These are phyloP conservation scores for Meteorus colon DNA, from an alignment of 2,888 invertebrate genomes.

Conservation along the genomic window DNA sequence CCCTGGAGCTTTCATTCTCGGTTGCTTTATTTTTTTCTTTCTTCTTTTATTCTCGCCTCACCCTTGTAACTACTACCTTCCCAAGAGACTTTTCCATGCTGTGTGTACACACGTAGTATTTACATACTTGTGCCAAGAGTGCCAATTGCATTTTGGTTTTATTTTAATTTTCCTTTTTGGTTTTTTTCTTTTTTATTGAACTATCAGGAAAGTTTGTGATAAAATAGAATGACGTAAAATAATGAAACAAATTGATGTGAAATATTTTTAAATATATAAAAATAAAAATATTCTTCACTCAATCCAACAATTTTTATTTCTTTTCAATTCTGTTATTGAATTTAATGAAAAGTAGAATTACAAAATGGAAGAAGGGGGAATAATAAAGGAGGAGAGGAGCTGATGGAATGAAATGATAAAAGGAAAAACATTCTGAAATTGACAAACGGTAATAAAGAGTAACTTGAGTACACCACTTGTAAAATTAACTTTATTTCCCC, in stretches of 20 bases:
- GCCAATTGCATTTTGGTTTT: constrained; percentile 16
- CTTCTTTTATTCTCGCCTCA: constrained; percentile 28
- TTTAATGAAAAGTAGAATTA: too few relatives aligned
- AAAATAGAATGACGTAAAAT: not conserved
- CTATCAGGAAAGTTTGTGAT: not conserved
- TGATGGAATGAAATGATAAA: not conserved
- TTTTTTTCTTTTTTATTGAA: not conserved
- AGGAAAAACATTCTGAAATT: not conserved
- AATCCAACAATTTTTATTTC: too few relatives aligned
- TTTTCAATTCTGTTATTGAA: too few relatives aligned
- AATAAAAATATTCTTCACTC: too few relatives aligned
- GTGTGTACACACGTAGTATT: not conserved
- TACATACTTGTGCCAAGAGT: not conserved
- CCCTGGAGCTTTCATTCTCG: constrained; percentile 15
- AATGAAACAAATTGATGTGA: too few relatives aligned
- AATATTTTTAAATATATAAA: too few relatives aligned
- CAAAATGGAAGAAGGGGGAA: not conserved
- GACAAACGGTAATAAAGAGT: not conserved
- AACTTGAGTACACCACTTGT: not conserved
- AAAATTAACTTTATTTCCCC: not conserved
- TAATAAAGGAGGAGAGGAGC: not conserved
- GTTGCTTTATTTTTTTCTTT: constrained; percentile 12
- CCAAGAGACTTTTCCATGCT: not conserved
- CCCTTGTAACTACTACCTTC: not conserved
- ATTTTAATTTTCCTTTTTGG: not conserved